Percentiles rank a stretch among this genome's conserved stretches.
Evolutionary conservation across 2,888 invertebrate genomes (phyloP).

Genomic region (Andrena camellia): DNA sequence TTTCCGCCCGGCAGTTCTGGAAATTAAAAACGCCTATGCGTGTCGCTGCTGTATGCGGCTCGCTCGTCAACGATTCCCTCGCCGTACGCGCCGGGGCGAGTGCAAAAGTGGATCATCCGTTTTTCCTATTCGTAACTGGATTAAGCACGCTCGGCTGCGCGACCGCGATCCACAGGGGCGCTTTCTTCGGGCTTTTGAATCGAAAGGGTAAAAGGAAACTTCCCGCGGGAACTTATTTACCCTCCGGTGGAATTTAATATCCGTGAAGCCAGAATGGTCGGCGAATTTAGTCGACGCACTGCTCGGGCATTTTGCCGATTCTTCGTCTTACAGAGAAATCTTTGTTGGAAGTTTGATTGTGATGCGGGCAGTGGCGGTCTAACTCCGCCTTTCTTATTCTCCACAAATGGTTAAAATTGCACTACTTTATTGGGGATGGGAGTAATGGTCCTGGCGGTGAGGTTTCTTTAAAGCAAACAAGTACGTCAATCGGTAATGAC

Average conservation of each 20-base stretch:
- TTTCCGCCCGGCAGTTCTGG: too few species aligned
- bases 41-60: too few species aligned
- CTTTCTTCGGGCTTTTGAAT: not conserved
- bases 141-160: conserved; percentile 20
- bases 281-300: not conserved
- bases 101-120: conserved; percentile 10
- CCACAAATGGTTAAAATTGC: too few species aligned
- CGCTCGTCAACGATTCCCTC: not conserved
- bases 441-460: too few species aligned
- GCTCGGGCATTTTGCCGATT: not conserved
- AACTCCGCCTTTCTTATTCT: too few species aligned
- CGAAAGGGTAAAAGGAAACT: not conserved
- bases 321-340: not conserved
- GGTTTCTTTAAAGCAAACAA: too few species aligned
- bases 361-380: too few species aligned
- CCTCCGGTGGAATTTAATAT: conserved; percentile 30
- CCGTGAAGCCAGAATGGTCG: not conserved
- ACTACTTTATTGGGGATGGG: too few species aligned
- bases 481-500: too few species aligned
- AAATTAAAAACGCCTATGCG: too few species aligned
- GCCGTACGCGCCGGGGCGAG: not conserved
- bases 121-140: conserved; percentile 9
- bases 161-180: not conserved
- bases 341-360: too few species aligned
- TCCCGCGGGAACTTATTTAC: not conserved